These are phyloP conservation scores for Laodelphax striatellus DNA, from an alignment of 1,140 invertebrate species.

Conservation along the genomic window DNA sequence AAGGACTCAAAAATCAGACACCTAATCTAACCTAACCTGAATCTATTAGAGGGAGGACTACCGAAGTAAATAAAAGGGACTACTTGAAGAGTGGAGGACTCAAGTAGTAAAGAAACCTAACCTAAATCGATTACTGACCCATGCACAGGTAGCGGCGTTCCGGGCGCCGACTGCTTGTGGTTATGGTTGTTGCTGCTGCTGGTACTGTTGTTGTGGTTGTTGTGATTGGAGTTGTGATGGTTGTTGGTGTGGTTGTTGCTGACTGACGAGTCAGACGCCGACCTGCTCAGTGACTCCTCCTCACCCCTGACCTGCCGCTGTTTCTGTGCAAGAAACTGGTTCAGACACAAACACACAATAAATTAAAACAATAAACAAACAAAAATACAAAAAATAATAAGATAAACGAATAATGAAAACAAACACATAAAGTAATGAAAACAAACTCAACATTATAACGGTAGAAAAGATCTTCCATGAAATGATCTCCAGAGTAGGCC, in stretches of 20 bases:
- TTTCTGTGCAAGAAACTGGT: conserved; percentile 11
- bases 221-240: no score
- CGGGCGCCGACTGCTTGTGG: conserved; percentile 49
- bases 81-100: no score
- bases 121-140: conserved; percentile 39
- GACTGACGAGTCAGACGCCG: conserved; percentile 79
- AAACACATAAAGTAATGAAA: no score
- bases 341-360: conserved; percentile 8
- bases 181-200: conserved; percentile 6
- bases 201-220: conserved; percentile 36
- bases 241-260: conserved; percentile 39
- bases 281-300: conserved; percentile 71
- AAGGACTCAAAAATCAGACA: no score
- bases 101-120: no score
- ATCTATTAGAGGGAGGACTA: no score
- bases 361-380: conserved; percentile 6
- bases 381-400: neutral
- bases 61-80: no score
- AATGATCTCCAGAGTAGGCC: no score
- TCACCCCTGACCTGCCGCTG: conserved; percentile 47
- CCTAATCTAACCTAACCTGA: no score
- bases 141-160: conserved; percentile 55
- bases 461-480: no score
- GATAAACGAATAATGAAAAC: neutral
- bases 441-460: no score